These are phyloP conservation scores for Drosophila azteca DNA, from an alignment of 1,140 invertebrate species.

Conservation along the genomic window DNA sequence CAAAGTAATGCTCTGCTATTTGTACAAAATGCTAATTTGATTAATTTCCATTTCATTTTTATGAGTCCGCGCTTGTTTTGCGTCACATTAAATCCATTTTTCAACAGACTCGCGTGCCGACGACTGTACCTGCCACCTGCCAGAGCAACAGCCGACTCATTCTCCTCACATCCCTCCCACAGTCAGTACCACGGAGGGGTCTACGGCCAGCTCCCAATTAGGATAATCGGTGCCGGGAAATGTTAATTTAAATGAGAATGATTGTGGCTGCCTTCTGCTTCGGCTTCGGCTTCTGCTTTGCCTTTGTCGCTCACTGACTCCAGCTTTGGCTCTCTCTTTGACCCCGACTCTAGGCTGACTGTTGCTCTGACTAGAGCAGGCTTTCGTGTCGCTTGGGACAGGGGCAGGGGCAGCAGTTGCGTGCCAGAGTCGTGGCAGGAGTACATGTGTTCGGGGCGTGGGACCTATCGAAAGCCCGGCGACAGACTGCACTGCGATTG, in stretches of 20 bases:
- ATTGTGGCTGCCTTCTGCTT: slow-evolving; percentile 50
- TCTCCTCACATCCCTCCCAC: slow-evolving; percentile 39
- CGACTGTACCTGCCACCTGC: slow-evolving; percentile 17
- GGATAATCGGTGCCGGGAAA: slow-evolving; percentile 81
- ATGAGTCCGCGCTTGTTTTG: slow-evolving; percentile 34
- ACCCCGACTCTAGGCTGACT: slow-evolving; percentile 1
- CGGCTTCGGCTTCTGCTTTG: background rate
- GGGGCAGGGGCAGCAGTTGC: slow-evolving; percentile 38
- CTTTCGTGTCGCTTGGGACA: slow-evolving; percentile 43
- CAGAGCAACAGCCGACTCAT: slow-evolving; percentile 23
- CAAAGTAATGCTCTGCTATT: slow-evolving; percentile 71
- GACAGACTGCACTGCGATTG: slow-evolving; percentile 41
- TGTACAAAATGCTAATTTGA: slow-evolving; percentile 81
- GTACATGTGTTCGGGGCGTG: slow-evolving; percentile 42
- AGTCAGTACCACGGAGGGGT: background rate
- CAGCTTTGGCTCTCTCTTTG: background rate
- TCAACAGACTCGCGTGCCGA: slow-evolving; percentile 64
- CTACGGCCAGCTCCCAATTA: slow-evolving; percentile 68
- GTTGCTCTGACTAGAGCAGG: slow-evolving; percentile 1
- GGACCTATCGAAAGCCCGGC: slow-evolving; percentile 28
- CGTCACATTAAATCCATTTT: slow-evolving; percentile 61
- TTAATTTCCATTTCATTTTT: slow-evolving; percentile 68
- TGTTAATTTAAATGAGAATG: slow-evolving; percentile 83
- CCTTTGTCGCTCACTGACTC: slow-evolving; percentile 2
- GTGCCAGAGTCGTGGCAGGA: slow-evolving; percentile 36